Evolutionary conservation across 2,888 invertebrate species (phyloP), one percentile per base, ranked within the genome.

Genomic region (Cryptocheilus praepositus): DNA sequence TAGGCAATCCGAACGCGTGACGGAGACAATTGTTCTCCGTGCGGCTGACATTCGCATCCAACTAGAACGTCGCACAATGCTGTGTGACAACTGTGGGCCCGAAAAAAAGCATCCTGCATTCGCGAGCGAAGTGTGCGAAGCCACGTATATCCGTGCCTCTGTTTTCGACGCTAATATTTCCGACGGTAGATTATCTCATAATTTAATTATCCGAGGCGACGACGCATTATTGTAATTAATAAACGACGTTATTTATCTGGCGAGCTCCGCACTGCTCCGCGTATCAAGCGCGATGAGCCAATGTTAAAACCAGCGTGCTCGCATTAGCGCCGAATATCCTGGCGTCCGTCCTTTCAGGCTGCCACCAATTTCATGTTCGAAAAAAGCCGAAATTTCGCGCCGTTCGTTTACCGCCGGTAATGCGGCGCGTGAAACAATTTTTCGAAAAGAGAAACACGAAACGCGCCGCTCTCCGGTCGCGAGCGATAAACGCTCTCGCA

Each of bases 151-250:
- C 7, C 25, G 8, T 11, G 11, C 36, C 36, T 36, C 36, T 36
- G 36, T 36, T 36, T 36, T 36, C 36, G 13, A 11, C 36, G 36
- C 36, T 36, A 36, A 36, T 36, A 36, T 36, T 36, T 11, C 36
- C 36, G 36, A 36, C 49, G 3, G 25, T 15, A 25, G 44, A 15
- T 19, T 43, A 44, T 44, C 44, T 43, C 19, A 21, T 18, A 36
- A 57, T 57, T 57, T 57, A 43, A 43, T 57, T 57, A 57, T 57
- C 44, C 56, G n/a, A n/a, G n/a, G n/a, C 36, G 21, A 11, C 36
- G 36, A 36, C 21, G 44, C 56, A 57, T 57, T 57, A 57, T 57
- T 21, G 19, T 57, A 57, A 57, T 43, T 57, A 57, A 57, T 57
- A 57, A 57, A 44, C 43, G 56, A 44, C 18, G 43, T 57, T 43